Evolutionary conservation across 2,797 vertebrate genomes (phyloP).

Genomic region (Nyctibius grandis): DNA sequence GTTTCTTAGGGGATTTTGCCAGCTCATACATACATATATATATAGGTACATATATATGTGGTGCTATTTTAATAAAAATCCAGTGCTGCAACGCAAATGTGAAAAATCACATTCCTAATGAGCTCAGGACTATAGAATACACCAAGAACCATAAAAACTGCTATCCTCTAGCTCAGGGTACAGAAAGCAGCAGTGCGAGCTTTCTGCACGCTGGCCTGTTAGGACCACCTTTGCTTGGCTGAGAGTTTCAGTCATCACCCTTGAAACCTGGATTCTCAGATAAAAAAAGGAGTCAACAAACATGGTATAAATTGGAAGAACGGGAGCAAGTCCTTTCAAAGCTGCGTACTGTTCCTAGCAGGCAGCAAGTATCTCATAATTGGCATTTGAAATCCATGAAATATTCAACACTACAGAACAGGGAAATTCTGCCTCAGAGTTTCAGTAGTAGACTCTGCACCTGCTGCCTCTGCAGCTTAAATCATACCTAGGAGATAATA

Average conservation of each 20-base stretch:
- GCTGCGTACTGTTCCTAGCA: neutral
- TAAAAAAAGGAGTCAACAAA: neutral
- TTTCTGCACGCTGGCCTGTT: neutral
- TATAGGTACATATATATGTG: neutral
- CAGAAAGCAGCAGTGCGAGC: neutral
- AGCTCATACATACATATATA: neutral
- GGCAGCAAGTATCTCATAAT: slow-evolving; percentile 28
- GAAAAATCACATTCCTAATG: neutral
- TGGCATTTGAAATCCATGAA: slow-evolving; percentile 29
- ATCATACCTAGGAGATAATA: neutral
- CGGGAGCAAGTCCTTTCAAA: neutral
- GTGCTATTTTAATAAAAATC: neutral
- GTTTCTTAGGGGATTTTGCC: neutral
- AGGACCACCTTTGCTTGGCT: neutral
- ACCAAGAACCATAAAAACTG: neutral
- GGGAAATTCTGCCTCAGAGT: slow-evolving; percentile 6
- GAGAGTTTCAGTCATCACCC: neutral
- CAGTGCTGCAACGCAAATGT: neutral
- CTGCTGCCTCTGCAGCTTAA: neutral
- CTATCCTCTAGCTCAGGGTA: neutral
- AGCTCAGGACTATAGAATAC: neutral
- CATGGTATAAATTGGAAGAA: neutral
- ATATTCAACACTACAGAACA: slow-evolving; percentile 15
- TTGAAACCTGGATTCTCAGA: neutral
- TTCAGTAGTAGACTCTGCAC: neutral